Conservation (phyloP, 2,797 vertebrate genomes). For the Rhabdomys pumilio region DNA sequence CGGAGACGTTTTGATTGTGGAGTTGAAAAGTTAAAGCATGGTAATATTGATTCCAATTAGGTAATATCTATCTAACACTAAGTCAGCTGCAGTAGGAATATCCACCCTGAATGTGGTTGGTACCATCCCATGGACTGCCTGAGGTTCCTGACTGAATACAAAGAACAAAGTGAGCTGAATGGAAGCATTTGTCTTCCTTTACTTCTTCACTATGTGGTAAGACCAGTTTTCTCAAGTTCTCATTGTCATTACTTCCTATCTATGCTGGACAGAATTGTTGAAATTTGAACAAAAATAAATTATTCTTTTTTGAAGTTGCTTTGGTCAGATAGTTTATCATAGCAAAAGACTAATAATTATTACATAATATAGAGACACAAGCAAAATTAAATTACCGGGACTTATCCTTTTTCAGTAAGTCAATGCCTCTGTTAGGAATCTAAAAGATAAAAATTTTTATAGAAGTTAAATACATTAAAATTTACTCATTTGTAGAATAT, state of each 20-base stretch:
- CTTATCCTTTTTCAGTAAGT: conserved; percentile 92
- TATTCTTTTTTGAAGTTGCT: not conserved
- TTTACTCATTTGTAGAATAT: not conserved
- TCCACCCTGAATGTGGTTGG: not conserved
- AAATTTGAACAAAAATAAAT: not conserved
- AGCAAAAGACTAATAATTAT: not conserved
- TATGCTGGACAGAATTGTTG: not conserved
- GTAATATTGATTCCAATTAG: not conserved
- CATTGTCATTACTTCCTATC: not conserved
- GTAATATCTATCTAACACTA: not conserved
- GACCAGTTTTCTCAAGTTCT: not conserved
- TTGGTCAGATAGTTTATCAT: not conserved
- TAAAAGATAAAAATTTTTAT: conserved; percentile 83
- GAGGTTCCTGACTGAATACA: not conserved
- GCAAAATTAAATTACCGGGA: conserved; percentile 87
- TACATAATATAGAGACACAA: not conserved
- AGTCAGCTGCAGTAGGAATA: not conserved
- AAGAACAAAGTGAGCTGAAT: not conserved
- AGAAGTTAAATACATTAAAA: conserved; percentile 36
- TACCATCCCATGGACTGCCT: not conserved
- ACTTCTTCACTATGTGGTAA: not conserved
- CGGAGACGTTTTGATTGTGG: conserved; percentile 34
- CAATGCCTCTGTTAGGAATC: conserved; percentile 92
- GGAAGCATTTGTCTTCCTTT: not conserved
- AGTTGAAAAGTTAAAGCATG: conserved; percentile 9